phyloP scores from a whole-genome alignment of 2,113 vertebrate species.

The Odontophorus gujanensis region DNA sequence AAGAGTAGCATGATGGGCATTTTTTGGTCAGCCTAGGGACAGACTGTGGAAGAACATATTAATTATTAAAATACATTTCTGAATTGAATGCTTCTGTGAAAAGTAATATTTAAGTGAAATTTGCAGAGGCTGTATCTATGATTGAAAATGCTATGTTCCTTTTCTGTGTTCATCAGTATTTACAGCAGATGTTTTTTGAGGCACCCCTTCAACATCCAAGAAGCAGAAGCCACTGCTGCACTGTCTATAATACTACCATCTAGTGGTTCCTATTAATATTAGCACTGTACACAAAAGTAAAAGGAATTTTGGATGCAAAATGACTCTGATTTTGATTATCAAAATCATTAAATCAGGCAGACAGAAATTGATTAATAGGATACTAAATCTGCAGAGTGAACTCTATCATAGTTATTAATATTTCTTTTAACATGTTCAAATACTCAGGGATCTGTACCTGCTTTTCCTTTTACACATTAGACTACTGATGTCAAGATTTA shows the following conservation, averaged over 20 bases:
- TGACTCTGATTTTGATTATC: not conserved
- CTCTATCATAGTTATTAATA: not conserved
- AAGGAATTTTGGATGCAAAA: not conserved
- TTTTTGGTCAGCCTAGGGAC: not conserved
- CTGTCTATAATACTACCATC: not conserved
- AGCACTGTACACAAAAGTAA: not conserved
- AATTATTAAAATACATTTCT: not conserved
- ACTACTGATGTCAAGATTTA: not conserved
- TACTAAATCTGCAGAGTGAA: not conserved
- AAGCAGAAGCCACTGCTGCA: not conserved
- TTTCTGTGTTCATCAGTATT: too few relatives aligned
- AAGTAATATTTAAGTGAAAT: not conserved
- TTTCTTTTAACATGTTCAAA: not conserved
- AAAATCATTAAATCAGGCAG: not conserved
- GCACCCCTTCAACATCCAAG: not conserved
- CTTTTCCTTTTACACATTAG: not conserved
- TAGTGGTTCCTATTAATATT: conserved; percentile 2
- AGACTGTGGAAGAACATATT: not conserved
- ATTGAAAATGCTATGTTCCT: too few relatives aligned
- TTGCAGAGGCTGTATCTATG: not conserved
- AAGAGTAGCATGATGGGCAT: not conserved
- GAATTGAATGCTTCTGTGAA: not conserved
- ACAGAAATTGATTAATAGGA: not conserved
- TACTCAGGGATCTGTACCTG: not conserved
- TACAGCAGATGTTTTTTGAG: not conserved